phyloP scores from a whole-genome alignment of 2,888 invertebrate species.

The Diarsia mendica region DNA sequence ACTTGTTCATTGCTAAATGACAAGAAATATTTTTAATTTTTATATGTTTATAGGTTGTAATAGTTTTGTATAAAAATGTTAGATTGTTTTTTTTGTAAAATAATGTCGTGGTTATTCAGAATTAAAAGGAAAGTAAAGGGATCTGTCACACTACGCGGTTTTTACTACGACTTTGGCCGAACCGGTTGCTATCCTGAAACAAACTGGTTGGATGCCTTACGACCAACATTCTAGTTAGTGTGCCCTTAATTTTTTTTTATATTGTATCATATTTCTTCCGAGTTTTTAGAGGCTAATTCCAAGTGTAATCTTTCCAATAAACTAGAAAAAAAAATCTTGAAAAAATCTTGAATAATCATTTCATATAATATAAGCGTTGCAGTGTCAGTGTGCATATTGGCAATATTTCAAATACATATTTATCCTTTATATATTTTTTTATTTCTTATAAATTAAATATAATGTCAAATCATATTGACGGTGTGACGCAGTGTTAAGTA shows the following conservation, averaged over 20 bases:
- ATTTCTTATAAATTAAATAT: background rate
- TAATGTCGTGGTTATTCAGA: constrained; percentile 20
- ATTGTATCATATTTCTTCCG: constrained; percentile 49
- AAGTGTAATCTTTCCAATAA: constrained; percentile 15
- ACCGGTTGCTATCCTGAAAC: background rate
- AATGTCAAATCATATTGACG: constrained; percentile 26
- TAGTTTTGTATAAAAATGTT: constrained; percentile 25
- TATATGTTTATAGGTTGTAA: constrained; percentile 49
- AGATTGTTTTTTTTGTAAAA: constrained; percentile 13
- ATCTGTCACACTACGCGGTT: background rate
- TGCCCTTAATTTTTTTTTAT: constrained; percentile 29
- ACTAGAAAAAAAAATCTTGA: too few relatives aligned
- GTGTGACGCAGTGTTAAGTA: constrained; percentile 29
- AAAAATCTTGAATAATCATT: constrained; percentile 27
- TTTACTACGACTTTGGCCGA: background rate
- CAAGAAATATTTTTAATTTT: constrained; percentile 54
- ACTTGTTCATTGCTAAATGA: constrained; percentile 50
- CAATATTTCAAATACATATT: constrained; percentile 36
- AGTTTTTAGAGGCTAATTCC: constrained; percentile 62
- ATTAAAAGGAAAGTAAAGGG: background rate
- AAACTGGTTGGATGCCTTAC: background rate
- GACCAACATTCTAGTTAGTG: background rate
- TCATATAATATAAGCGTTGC: constrained; percentile 16
- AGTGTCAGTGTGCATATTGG: constrained; percentile 34
- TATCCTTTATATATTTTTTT: background rate